phyloP scores from a whole-genome alignment of 2,888 invertebrate species.

The Hermodice carunculata region DNA sequence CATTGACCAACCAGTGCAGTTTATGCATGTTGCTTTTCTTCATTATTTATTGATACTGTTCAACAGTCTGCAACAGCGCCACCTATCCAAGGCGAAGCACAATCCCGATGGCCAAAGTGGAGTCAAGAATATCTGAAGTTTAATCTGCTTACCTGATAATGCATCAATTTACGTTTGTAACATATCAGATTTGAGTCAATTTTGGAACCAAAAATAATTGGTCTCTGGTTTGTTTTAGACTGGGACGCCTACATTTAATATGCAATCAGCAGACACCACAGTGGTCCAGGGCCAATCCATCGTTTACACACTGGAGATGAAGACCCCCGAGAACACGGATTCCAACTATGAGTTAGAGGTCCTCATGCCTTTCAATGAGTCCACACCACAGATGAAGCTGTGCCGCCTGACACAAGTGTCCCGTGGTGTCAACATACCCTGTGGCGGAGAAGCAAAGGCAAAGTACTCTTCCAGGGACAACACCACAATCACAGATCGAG shows the following conservation, averaged over 20 bases:
- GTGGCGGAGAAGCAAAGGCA: slow-evolving; percentile 17
- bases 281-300: slow-evolving; percentile 5
- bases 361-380: slow-evolving; percentile 38
- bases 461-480: slow-evolving; percentile 11
- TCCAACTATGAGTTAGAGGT: slow-evolving; percentile 44
- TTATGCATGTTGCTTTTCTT: too few relatives aligned
- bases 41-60: too few relatives aligned
- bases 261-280: neutral
- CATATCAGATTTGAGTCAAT: too few relatives aligned
- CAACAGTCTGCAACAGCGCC: too few relatives aligned
- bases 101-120: too few relatives aligned
- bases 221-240: slow-evolving; percentile 12
- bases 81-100: too few relatives aligned
- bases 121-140: too few relatives aligned
- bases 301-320: slow-evolving; percentile 1
- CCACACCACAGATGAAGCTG: slow-evolving; percentile 40
- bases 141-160: too few relatives aligned
- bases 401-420: slow-evolving; percentile 25
- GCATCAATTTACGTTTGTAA: too few relatives aligned
- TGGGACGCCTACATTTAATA: neutral
- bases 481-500: slow-evolving; percentile 11
- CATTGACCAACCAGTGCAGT: too few relatives aligned
- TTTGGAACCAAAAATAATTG: too few relatives aligned
- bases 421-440: slow-evolving; percentile 40
- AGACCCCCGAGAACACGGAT: slow-evolving; percentile 15